Evolutionary conservation across 2,797 vertebrate genomes (phyloP).

Genomic region (Phaenicophaeus curvirostris): DNA sequence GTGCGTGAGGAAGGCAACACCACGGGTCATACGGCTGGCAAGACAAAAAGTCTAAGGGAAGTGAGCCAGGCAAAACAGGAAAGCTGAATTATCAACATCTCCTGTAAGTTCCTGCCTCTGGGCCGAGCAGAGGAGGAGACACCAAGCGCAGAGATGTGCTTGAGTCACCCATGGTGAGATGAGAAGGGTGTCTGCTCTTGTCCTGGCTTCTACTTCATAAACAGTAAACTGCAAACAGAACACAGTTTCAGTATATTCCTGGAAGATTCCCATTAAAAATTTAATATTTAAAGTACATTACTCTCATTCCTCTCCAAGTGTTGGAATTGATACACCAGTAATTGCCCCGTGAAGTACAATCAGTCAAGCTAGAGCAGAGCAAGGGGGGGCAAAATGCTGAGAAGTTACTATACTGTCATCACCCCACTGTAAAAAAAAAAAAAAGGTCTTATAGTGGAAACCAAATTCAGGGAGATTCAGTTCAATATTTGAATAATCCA

Average conservation of each 20-base stretch:
- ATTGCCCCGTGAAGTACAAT: not conserved
- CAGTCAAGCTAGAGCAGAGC: not conserved
- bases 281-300: not conserved
- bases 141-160: not conserved
- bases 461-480: not conserved
- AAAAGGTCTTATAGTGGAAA: not conserved
- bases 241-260: not conserved
- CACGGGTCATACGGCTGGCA: rapidly evolving
- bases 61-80: slow-evolving; percentile 10
- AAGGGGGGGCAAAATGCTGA: not conserved
- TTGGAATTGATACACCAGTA: not conserved
- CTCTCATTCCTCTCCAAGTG: not conserved
- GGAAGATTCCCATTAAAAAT: not conserved
- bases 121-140: not conserved
- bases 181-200: not conserved
- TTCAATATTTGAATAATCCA: not conserved
- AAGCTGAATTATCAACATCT: not conserved
- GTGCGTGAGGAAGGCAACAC: not conserved
- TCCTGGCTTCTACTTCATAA: not conserved
- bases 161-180: not conserved
- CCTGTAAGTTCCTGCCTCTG: not conserved
- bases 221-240: not conserved
- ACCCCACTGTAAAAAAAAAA: not conserved
- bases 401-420: not conserved
- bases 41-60: not conserved